A percentile compares a stretch with the other conserved stretches of the same genome.
phyloP scores from a whole-genome alignment of 2,113 vertebrate genomes.

The Brachyistius frenatus region DNA sequence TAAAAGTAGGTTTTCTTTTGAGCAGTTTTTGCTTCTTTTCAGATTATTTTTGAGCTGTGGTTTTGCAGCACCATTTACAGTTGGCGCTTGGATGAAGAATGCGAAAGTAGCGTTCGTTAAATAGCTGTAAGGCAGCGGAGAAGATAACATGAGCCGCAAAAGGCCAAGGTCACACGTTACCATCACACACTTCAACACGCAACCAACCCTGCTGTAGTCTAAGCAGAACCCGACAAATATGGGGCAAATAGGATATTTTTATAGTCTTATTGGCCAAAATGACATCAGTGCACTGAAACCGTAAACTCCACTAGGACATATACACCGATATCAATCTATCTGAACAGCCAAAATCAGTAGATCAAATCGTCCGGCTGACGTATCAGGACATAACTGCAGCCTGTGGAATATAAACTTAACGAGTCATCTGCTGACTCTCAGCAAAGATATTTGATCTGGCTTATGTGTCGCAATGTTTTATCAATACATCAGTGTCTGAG shows the following conservation, averaged over 20 bases:
- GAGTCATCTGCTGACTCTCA: background rate
- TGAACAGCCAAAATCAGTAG: too few species aligned
- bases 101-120: constrained; percentile 5
- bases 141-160: background rate
- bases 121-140: background rate
- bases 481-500: background rate
- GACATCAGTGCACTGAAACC: too few species aligned
- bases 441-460: background rate
- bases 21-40: constrained; percentile 39
- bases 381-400: constrained; percentile 1
- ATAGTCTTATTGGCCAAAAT: too few species aligned
- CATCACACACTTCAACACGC: background rate
- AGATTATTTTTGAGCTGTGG: constrained; percentile 47
- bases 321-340: too few species aligned
- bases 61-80: constrained; percentile 5
- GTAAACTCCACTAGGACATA: too few species aligned
- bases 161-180: background rate
- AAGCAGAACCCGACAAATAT: too few species aligned
- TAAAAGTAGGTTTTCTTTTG: constrained; percentile 65
- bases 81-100: constrained; percentile 3
- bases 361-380: background rate
- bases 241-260: too few species aligned
- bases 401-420: constrained; percentile 23
- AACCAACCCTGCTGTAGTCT: background rate
- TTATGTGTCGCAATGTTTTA: background rate